These are phyloP conservation scores for Philhelius pedissequus DNA, from an alignment of 2,888 invertebrate species.

Conservation along the genomic window DNA sequence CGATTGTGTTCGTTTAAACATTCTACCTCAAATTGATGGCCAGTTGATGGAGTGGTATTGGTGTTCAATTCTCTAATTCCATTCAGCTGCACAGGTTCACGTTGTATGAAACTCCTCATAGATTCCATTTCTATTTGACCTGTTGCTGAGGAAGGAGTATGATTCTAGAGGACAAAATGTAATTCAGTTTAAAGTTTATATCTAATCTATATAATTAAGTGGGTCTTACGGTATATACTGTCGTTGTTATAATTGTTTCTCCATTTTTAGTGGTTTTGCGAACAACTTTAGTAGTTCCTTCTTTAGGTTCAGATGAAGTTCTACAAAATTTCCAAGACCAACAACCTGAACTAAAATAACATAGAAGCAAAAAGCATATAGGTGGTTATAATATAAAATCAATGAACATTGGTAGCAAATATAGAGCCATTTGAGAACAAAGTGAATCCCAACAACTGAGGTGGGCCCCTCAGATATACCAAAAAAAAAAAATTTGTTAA, in stretches of 20 bases:
- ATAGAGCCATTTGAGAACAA: too few species aligned
- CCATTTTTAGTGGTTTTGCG: conserved; percentile 4
- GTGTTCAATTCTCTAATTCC: neutral
- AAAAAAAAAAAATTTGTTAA: too few species aligned
- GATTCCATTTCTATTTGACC: neutral
- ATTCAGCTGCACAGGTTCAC: neutral
- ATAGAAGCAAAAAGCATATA: neutral
- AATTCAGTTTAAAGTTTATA: neutral
- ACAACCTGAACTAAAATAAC: neutral
- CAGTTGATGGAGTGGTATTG: neutral
- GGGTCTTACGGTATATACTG: conserved; percentile 4
- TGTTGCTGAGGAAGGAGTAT: too few species aligned
- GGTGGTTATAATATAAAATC: neutral
- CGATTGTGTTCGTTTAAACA: conserved; percentile 82
- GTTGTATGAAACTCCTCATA: neutral
- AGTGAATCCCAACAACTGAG: too few species aligned
- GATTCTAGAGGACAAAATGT: neutral
- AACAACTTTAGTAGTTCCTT: conserved; percentile 1
- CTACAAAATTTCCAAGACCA: conserved; percentile 8
- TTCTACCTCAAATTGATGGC: conserved; percentile 64
- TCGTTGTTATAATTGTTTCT: neutral
- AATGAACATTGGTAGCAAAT: too few species aligned
- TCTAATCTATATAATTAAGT: too few species aligned
- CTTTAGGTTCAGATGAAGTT: neutral
- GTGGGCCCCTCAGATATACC: too few species aligned